These are phyloP conservation scores for Campoplex nolae DNA, from an alignment of 2,888 invertebrate genomes.

Conservation along the genomic window DNA sequence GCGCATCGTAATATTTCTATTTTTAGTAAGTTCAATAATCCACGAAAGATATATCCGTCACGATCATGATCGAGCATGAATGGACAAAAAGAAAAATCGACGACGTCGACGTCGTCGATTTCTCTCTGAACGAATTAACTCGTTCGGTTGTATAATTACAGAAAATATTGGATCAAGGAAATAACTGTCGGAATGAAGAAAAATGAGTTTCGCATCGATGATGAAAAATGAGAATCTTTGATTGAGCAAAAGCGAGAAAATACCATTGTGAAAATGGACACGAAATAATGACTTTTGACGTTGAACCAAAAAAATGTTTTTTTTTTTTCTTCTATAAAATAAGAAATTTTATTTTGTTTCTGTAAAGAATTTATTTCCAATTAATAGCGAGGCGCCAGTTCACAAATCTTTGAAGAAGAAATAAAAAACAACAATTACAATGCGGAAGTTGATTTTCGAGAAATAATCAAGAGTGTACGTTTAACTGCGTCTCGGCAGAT, in stretches of 20 bases:
- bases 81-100: not conserved
- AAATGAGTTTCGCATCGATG: not conserved
- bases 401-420: not conserved
- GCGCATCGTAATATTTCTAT: slow-evolving; percentile 20
- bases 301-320: not conserved
- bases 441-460: slow-evolving; percentile 45
- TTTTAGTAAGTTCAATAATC: slow-evolving; percentile 32
- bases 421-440: slow-evolving; percentile 7
- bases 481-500: slow-evolving; percentile 12
- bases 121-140: not conserved
- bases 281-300: not conserved
- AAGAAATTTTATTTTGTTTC: not conserved
- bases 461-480: slow-evolving; percentile 2
- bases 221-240: not conserved
- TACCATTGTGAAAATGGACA: not conserved
- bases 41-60: slow-evolving; percentile 9
- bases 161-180: slow-evolving; percentile 1
- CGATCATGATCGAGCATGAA: not conserved
- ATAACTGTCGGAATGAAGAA: not conserved
- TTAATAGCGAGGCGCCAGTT: not conserved
- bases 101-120: slow-evolving; percentile 4
- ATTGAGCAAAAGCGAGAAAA: not conserved
- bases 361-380: not conserved
- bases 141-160: no score
- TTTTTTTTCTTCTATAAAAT: not conserved